Evolutionary conservation across 2,797 vertebrate genomes (phyloP).

Genomic region (Mus spretus): DNA sequence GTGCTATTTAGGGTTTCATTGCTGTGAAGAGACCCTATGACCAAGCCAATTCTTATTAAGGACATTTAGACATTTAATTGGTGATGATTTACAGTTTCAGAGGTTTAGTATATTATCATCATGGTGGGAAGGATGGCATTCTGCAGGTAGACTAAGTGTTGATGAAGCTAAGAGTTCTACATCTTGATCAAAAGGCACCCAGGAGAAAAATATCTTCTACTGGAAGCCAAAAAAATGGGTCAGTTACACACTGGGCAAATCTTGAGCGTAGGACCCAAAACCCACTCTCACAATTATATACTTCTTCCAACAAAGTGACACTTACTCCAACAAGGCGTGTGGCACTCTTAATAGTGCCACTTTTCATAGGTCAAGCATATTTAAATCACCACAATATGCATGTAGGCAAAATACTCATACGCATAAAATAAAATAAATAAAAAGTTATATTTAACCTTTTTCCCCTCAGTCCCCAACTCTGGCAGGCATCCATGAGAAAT

Average conservation of each 20-base stretch:
- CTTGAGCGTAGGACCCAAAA: not conserved
- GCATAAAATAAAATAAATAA: not conserved
- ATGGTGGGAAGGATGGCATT: not conserved
- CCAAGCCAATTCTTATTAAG: not conserved
- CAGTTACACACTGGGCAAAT: not conserved
- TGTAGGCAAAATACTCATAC: not conserved
- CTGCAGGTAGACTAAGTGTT: not conserved
- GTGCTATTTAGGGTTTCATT: not conserved
- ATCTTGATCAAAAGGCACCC: not conserved
- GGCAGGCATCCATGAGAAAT: not conserved
- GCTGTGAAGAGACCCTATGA: not conserved
- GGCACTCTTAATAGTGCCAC: not conserved
- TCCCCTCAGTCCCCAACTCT: not conserved
- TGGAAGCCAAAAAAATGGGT: not conserved
- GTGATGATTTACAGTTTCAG: not conserved
- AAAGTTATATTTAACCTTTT: not conserved
- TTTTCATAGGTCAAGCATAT: not conserved
- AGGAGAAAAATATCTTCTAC: not conserved
- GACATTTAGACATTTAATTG: not conserved
- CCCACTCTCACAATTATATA: not conserved
- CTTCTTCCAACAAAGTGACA: not conserved
- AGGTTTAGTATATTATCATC: not conserved
- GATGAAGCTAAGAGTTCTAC: not conserved
- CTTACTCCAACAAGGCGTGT: not conserved
- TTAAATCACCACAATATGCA: not conserved